These are phyloP conservation scores for Notamacropus eugenii DNA, from an alignment of 2,797 vertebrate genomes.

Conservation along the genomic window DNA sequence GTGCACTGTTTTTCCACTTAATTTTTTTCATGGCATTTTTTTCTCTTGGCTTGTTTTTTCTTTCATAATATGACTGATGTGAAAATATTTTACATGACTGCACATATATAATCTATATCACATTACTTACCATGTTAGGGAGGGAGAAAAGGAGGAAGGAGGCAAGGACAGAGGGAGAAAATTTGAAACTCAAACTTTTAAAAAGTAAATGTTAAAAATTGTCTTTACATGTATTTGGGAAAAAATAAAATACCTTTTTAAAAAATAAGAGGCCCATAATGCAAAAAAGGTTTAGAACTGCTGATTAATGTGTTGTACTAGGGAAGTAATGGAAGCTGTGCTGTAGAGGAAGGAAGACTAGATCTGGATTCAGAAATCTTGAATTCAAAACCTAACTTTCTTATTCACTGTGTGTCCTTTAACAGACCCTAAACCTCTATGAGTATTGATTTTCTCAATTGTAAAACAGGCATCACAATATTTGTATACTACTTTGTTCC, in stretches of 20 bases:
- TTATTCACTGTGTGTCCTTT: not conserved
- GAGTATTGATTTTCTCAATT: not conserved
- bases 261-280: not conserved
- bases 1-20: not conserved
- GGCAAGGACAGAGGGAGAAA: not conserved
- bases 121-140: not conserved
- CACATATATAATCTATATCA: not conserved
- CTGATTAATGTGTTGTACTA: not conserved
- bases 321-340: not conserved
- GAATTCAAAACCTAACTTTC: not conserved
- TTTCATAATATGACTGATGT: not conserved
- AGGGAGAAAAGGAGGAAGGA: not conserved
- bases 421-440: not conserved
- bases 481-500: not conserved
- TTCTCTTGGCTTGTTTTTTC: not conserved
- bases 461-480: not conserved
- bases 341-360: not conserved
- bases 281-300: not conserved
- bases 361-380: not conserved
- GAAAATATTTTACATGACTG: not conserved
- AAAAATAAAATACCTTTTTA: not conserved
- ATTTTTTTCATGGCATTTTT: not conserved
- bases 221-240: not conserved
- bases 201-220: not conserved
- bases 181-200: not conserved